phyloP scores from a whole-genome alignment of 2,797 vertebrate species.

The Triplophysa bombifrons region DNA sequence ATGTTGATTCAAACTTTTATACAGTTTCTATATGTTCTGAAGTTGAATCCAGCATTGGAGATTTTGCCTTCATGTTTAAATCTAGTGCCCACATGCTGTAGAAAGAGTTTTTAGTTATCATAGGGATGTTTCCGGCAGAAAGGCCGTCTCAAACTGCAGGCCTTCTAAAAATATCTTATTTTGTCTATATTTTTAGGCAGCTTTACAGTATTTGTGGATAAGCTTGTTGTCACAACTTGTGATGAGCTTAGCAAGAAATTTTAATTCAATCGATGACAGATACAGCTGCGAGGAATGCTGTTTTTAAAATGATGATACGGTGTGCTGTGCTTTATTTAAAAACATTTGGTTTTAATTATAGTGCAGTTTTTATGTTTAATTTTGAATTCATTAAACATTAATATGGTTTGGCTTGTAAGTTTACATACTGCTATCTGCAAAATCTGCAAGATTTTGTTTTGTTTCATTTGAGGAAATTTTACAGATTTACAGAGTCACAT shows the following conservation, averaged over 20 bases:
- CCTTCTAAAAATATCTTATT: not conserved
- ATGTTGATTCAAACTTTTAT: not conserved
- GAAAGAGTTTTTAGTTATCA: not conserved
- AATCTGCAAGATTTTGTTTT: too few relatives aligned
- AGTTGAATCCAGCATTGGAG: not conserved
- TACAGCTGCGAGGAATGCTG: not conserved
- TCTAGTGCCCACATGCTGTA: not conserved
- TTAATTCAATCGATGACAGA: not conserved
- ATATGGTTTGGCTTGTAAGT: not conserved
- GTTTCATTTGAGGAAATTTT: too few relatives aligned
- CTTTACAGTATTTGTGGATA: not conserved
- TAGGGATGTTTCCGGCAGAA: not conserved
- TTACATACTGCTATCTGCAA: too few relatives aligned
- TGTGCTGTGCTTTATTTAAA: not conserved
- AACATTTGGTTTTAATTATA: not conserved
- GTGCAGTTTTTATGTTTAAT: too few relatives aligned
- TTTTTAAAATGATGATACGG: not conserved
- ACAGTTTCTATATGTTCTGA: not conserved
- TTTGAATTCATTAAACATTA: too few relatives aligned
- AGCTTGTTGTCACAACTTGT: not conserved
- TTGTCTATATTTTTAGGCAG: not conserved
- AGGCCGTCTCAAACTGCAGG: not conserved
- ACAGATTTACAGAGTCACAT: too few relatives aligned
- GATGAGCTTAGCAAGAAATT: slow-evolving; percentile 14
- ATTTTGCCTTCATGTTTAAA: not conserved